These are phyloP conservation scores for Neomonachus schauinslandi DNA, from an alignment of 2,113 vertebrate species.

Conservation along the genomic window DNA sequence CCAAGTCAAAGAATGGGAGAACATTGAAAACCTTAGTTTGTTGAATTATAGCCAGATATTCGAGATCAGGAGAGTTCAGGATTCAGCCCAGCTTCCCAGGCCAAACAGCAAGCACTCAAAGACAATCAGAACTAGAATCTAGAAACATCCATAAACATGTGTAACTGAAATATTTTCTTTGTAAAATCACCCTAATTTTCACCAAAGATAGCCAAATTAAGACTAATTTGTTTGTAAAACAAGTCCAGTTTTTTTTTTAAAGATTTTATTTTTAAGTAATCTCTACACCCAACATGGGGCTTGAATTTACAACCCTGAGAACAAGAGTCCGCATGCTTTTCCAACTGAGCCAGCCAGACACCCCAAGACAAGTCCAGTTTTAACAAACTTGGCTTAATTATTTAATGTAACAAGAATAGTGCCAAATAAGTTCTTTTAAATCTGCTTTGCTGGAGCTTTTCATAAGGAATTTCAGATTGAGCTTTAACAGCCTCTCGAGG, in stretches of 20 bases:
- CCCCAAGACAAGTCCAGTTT: background rate
- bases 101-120: background rate
- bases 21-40: background rate
- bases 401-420: too few relatives aligned
- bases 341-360: background rate
- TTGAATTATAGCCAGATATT: background rate
- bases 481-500: too few relatives aligned
- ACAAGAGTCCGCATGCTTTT: background rate
- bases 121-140: background rate
- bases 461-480: too few relatives aligned
- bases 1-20: background rate
- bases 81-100: background rate
- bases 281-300: background rate
- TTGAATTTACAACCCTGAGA: background rate
- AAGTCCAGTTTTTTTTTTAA: background rate
- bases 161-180: background rate
- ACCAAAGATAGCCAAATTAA: background rate
- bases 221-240: background rate
- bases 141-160: background rate
- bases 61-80: background rate
- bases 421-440: too few relatives aligned
- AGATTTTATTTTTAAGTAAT: background rate
- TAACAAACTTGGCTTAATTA: too few relatives aligned
- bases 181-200: background rate
- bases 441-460: too few relatives aligned